Base-by-base conservation (phyloP, 2,888 invertebrate genomes). In the Tanytarsus gracilentus region DNA sequence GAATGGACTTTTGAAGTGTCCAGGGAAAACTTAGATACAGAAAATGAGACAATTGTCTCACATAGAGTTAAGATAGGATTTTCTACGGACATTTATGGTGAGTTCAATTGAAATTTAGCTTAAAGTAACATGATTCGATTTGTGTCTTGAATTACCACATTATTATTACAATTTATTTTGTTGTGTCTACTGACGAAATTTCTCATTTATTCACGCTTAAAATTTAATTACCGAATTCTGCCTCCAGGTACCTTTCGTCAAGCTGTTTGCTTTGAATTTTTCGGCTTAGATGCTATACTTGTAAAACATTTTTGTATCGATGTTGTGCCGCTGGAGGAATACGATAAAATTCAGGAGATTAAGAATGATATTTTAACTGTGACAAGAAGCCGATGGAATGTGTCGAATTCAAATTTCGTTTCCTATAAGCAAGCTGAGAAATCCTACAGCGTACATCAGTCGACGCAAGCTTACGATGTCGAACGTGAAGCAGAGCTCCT, bases 301-400 rank as follows among this genome's bases (percentile, higher is more conserved):
- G 79, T 83, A 6, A 79, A 81, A 64, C 81, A 84, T 68, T 71
- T 89, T 23, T 85, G 86, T 68, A 85, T 87, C 3, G 88, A 89
- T 69, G 86, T 87, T 3, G 78, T 86, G 16, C 86, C 86, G 0
- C 78, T 81, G 1, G 77, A 79, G 11, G 85, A 87, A 69, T 72
- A 79, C 0, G 78, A 79, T 61, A 79, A 81, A 66, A 79, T 85
- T 33, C 79, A 80, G 65, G 81, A 81, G 65, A 80, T 84, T 27
- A 78, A 79, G 25, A 78, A 80, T 64, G 81, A 82, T 67, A 78
- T 84, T 33, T 76, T 80, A 1, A 72, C 82, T 52, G 81, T 81
- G 27, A 77, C 79, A n/a, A 75, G 78, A 11, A 80, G 81, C 65
- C 75, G 83, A 61, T 83, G 83, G 81, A 80, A 79, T 63, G 71